Base-by-base conservation (phyloP, 1,140 invertebrate genomes). In the Panagrolaimus sp. region DNA sequence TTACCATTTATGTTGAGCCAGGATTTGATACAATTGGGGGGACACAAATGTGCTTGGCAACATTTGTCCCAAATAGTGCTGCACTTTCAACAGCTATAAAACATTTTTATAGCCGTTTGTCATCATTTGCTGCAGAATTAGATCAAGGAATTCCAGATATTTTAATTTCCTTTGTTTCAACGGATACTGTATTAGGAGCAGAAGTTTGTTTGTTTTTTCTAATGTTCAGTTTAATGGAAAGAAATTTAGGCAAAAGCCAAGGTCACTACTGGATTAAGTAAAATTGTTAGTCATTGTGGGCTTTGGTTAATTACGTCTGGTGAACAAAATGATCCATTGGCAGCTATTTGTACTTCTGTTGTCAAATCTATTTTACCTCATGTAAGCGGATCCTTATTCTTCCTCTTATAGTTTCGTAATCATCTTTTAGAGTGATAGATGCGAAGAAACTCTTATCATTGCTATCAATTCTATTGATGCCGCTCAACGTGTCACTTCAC, bases 61-160 rank as follows among this genome's bases (percentile, higher is more conserved):
- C 75, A 4, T 25, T 75, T 68, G 45, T 74, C 9, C 64, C 73
- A 3, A 53, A 38, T 13, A 53, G 31, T 23, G 43, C 63, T 25
- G 43, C n/a, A n/a, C 67, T 74, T 20, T 67, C 73, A 27, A 65
- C 65, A 16, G 68, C 73, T n/a, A 73, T 74, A 9, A 74, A 74
- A 64, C 53, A 74, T 46, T 68, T 74, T 43, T 78, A 78, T 65
- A 78, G 75, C 61, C 44, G 68, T 11, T 61, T 78, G 20, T 73
- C 76, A 3, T 66, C 76, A 1, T 61, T 63, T 4, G 75, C 76
- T 23, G 63, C 47, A 14, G 73, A 74, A 67, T 57, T 78, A 0
- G 76, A 78, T 66, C 70, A 79, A 68, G 79, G 79, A 27, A 71
- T 81, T 20, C 74, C 79, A 14, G 70, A 81, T 67, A 44, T 81